Base-by-base conservation (phyloP, 2,113 vertebrate species). In the Apteryx owenii region DNA sequence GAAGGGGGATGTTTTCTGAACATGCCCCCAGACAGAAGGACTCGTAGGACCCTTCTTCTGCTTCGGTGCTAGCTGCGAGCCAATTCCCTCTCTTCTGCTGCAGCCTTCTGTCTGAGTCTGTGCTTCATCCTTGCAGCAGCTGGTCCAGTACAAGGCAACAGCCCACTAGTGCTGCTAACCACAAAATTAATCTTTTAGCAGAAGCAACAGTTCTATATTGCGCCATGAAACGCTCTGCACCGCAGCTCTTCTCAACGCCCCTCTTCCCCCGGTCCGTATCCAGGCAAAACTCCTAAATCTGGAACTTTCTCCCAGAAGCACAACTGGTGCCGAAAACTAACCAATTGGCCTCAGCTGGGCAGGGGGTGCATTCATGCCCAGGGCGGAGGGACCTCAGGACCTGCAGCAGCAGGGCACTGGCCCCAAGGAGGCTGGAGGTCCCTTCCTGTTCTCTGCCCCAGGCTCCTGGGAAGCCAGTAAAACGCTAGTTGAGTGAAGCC, bases 61-160 rank as follows among this genome's bases (percentile, higher is more conserved):
- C 48, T 79, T 56, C n/a, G 82, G 28, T 68, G 50, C 7, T 25
- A 90, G 1, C 16, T 50, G 66, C 38, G 64, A 95, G 64, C 18
- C 79, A 89, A 88, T 91, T 60, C 68, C 44, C 87, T 66, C 50
- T 53, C 21, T 70, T 85, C 36, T 87, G 64, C 58, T 92, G 48
- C 78, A 95, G 5, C 61, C 11, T 84, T 85, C 90, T 85, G 50
- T 13, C 60, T 85, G 40, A 50, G 40, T 5, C 71, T 58, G 76
- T 33, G 75, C 64, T 88, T 89, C 50, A 3, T 31, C 91, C 53
- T 72, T 46, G 54, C 78, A 88, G 91, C 78, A 94, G 58, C 94
- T 88, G 85, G 33, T 23, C 71, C 85, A 68, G 61, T 26, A 71
- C 70, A 29, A 87, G 84, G 64, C 70, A 85, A 26, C 75, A 95